Base-by-base conservation (phyloP, 2,888 invertebrate genomes). In the Phalangium opilio region DNA sequence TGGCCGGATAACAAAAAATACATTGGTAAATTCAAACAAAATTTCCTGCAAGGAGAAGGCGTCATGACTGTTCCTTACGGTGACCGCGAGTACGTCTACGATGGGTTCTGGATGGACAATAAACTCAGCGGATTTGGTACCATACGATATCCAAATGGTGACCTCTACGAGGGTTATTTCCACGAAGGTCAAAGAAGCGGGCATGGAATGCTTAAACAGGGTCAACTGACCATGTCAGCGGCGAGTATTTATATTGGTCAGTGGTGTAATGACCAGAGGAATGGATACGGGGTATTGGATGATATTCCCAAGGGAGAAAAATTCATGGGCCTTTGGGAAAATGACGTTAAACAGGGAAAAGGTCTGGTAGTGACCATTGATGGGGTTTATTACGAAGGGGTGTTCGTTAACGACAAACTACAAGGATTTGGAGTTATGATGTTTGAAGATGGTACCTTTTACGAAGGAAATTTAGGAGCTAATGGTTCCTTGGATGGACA, bases 321-420 rank as follows among this genome's bases (percentile, higher is more conserved):
- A 64, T 90, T 89, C 65, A 75, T 90, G 65, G 90, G 90, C 5
- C 78, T 78, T 66, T 90, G 89, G 84, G 75, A 73, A 50, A 85
- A 87, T 53, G 83, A 84, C 62, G 76, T 78, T 62, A 80, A 82
- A 52, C 79, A 83, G 60, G 90, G 89, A 0, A 78, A 76, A 60
- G 90, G 89, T 3, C 71, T 83, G 50, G 83, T 89, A 48, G 84
- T 90, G 14, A 87, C 87, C 0, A 72, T 86, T 48, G 86, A 86
- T 62, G 89, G 87, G 0, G 81, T 85, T 64, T 90, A 89, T 66
- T 89, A 87, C 59, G 89, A 89, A 69, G 90, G 90, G 12, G 75
- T 76, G 52, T 90, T 87, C 62, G 75, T 76, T 59, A 79, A 82
- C 61, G 82, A 83, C 64, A 74, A 80, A 56, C 70, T 90, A 3